Conservation (phyloP, 2,797 vertebrate species). For the Molothrus aeneus region DNA sequence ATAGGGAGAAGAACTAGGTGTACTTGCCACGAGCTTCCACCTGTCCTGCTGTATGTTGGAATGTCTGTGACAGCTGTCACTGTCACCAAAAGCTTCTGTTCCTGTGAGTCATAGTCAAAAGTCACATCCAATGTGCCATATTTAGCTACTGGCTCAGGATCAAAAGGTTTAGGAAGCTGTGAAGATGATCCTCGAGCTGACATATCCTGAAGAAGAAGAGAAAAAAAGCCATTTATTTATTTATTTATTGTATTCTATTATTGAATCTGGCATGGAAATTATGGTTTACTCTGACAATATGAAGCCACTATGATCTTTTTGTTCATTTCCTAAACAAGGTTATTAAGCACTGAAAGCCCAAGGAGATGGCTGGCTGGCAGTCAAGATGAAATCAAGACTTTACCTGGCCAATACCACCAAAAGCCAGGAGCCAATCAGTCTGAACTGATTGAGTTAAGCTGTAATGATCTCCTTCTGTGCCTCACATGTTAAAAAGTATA, state of each 20-base stretch:
- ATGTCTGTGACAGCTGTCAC: constrained; percentile 94
- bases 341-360: background rate
- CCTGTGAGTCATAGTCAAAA: constrained; percentile 92
- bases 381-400: background rate
- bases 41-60: constrained; percentile 86
- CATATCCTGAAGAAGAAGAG: constrained; percentile 81
- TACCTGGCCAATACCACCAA: background rate
- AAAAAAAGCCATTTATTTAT: constrained; percentile 1
- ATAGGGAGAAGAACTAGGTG: constrained; percentile 95
- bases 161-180: constrained; percentile 91
- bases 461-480: background rate
- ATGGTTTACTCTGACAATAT: background rate
- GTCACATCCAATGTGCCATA: constrained; percentile 94
- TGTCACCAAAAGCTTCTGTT: constrained; percentile 91
- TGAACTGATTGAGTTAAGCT: background rate
- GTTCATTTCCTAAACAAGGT: constrained; percentile 20
- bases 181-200: constrained; percentile 91
- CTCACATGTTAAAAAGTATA: background rate
- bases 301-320: background rate
- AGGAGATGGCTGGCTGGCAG: background rate
- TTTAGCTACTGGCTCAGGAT: constrained; percentile 89
- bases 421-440: background rate
- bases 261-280: constrained; percentile 13
- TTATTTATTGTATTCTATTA: constrained; percentile 46
- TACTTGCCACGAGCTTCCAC: constrained; percentile 95